Evolutionary conservation across 2,888 invertebrate genomes (phyloP).

Genomic region (Netelia fuscicornis): DNA sequence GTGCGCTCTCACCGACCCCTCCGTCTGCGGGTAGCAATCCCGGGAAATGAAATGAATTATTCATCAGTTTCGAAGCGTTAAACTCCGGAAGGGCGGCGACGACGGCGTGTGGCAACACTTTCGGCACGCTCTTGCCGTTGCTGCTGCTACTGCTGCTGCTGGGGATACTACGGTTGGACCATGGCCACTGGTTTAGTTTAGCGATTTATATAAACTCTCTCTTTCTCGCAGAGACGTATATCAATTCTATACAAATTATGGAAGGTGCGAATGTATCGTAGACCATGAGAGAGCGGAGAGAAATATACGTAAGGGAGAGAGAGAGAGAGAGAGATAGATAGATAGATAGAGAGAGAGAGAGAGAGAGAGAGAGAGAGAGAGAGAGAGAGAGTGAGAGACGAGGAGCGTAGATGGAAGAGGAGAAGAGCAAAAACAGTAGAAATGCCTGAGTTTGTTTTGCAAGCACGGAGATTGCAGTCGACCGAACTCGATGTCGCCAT

Average conservation of each 20-base stretch:
- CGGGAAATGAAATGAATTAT: constrained; percentile 82
- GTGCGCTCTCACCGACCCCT: constrained; percentile 15
- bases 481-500: constrained; percentile 39
- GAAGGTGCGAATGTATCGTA: constrained; percentile 27
- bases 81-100: constrained; percentile 62
- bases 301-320: constrained; percentile 1
- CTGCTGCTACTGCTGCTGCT: no score
- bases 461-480: constrained; percentile 75
- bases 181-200: constrained; percentile 20
- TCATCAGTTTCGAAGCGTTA: constrained; percentile 77
- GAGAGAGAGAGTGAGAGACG: background rate
- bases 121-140: constrained; percentile 21
- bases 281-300: constrained; percentile 1
- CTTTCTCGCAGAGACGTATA: constrained; percentile 29
- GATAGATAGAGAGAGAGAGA: background rate
- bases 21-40: constrained; percentile 71
- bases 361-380: background rate
- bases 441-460: constrained; percentile 77
- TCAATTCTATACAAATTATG: constrained; percentile 51
- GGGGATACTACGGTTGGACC: background rate
- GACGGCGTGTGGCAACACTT: constrained; percentile 64
- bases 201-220: constrained; percentile 7
- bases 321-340: background rate
- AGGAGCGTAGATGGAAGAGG: constrained; percentile 5
- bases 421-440: constrained; percentile 48